phyloP scores from a whole-genome alignment of 2,113 vertebrate genomes.

The Nicator chloris region DNA sequence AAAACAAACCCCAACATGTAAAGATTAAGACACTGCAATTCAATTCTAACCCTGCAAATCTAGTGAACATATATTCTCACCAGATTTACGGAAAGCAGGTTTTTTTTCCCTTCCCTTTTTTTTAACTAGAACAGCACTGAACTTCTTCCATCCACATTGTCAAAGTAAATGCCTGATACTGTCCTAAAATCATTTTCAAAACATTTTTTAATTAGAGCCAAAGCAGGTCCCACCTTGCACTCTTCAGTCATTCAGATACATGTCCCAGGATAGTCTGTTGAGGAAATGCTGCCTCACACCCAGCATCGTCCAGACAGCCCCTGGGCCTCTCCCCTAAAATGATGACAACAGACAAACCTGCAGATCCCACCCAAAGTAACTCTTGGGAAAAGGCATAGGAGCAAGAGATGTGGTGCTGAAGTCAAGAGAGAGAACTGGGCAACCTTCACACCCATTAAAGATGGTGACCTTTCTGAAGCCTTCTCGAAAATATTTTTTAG shows the following conservation, averaged over 20 bases:
- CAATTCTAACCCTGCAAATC: not conserved
- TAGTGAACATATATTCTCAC: conserved; percentile 1
- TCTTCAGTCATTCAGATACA: not conserved
- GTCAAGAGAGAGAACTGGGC: not conserved
- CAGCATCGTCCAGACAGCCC: not conserved
- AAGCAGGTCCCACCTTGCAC: not conserved
- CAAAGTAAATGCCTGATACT: not conserved
- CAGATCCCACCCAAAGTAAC: not conserved
- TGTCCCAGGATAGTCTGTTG: not conserved
- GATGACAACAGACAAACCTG: not conserved
- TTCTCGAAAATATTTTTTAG: not conserved
- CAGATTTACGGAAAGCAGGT: conserved; percentile 4
- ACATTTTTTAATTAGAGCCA: not conserved
- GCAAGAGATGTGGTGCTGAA: not conserved
- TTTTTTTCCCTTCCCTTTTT: conserved; percentile 14
- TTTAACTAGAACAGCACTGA: not conserved
- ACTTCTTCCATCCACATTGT: not conserved
- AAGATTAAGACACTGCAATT: conserved; percentile 24
- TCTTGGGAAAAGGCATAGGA: not conserved
- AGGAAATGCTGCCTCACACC: not conserved
- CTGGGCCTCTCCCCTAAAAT: not conserved
- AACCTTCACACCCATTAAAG: not conserved
- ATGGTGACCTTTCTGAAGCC: accelerated
- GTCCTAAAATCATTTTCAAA: not conserved
- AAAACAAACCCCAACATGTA: not conserved